Base-by-base conservation (phyloP, 2,888 invertebrate species). In the Anorthoa munda region DNA sequence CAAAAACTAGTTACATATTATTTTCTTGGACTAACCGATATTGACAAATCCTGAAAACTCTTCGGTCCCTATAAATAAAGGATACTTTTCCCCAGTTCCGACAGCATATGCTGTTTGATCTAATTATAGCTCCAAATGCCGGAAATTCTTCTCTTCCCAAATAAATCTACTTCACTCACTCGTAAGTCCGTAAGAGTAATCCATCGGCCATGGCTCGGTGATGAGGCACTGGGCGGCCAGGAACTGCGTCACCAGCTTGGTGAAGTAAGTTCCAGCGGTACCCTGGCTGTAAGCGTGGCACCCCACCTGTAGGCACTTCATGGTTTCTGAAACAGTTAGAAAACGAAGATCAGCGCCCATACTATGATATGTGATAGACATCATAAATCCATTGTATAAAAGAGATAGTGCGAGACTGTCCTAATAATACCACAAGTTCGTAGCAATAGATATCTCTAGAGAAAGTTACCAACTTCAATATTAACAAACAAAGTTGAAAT, bases 151-250 rank as follows among this genome's bases (percentile, higher is more conserved):
- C 17, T 21, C 31, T 12, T 1, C 15, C 7, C 12, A 53, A 48
- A 18, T n/a, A 39, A 46, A 15, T 4, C 2, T 75, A 12, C 11
- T 17, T 18, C 21, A 84, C 89, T 79, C 79, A 95, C 96, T 92
- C 70, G 90, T 77, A 2, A 95, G 82, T 45, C 87, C 90, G 53
- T 93, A 89, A 0, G 91, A 88, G 39, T 91, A 86, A 74, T 95
- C 95, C 4, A 80, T 65, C 0, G 95, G 95, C 95, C 95, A 95
- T 9, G 89, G 80, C 46, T 95, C 95, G 0, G 90, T 90, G 71
- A 95, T 85, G 23, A 95, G 90, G 60, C 95, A 95, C 83, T 95
- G 95, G 0, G 95, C 86, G 0, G 95, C 92, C 58, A 95, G 82
- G 18, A 96, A 87, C 11, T 95, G 94, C 0, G 94, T 92, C 53